Base-by-base conservation (phyloP, 2,888 invertebrate genomes). In the Trypoxylon attenuatum region DNA sequence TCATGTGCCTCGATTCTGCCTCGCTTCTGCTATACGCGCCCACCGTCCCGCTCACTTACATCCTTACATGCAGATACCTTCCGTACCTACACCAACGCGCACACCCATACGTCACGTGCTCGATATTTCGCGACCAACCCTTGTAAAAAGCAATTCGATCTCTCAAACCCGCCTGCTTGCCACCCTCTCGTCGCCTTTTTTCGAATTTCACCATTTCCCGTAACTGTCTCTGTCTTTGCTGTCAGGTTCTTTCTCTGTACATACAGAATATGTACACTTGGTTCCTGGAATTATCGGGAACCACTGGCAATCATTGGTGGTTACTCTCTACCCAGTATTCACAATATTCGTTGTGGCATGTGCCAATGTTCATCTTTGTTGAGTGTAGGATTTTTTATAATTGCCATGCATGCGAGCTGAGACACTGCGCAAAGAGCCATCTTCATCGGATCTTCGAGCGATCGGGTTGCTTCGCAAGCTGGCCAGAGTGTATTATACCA, bases 131-230 rank as follows among this genome's bases (percentile, higher is more conserved):
- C 77, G 79, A 78, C 76, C 77, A 76, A 78, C 73, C 78, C 74
- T 75, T 69, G 69, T 73, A 70, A 75, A 81, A 79, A 77, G 82
- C 80, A 82, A 83, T 81, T 80, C 78, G 82, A 83, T 82, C 77
- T 68, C 71, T 62, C 76, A 71, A 69, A 70, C 50, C 54, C 59
- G 55, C 72, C 64, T 70, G 62, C 62, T 71, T 57, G 18, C 15
- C 33, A 33, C 33, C 33, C 25, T 18, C 45, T 16, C 27, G 23
- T 43, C 42, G 19, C 22, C 25, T 15, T 50, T 41, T 42, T 43
- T 45, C 22, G 23, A n/a, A 33, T 33, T 13, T 33, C 33, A 33
- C 13, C 13, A 13, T 33, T 5, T n/a, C n/a, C 53, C 49, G 52
- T 56, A 27, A 25, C 5, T 39, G 49, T 53, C 53, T 56, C 43